Evolutionary conservation across 2,797 vertebrate genomes (phyloP).

Genomic region (Enteromius anoplus): DNA sequence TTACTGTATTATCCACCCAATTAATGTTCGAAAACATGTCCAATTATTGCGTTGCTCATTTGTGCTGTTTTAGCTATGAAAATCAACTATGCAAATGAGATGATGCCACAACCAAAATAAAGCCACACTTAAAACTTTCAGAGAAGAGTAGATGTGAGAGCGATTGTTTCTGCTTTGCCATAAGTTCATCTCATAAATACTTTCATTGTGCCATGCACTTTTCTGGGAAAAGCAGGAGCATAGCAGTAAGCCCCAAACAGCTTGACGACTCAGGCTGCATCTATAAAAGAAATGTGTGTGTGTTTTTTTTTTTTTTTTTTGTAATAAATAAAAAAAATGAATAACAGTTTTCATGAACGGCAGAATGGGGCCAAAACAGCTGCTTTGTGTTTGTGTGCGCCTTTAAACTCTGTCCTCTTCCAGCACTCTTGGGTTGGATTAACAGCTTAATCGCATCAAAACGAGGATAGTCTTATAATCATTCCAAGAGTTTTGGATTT

Average conservation of each 20-base stretch:
- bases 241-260: slow-evolving; percentile 4
- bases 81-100: background rate
- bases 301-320: background rate
- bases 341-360: slow-evolving; percentile 32
- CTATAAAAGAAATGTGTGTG: slow-evolving; percentile 19
- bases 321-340: slow-evolving; percentile 32
- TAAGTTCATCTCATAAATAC: slow-evolving; percentile 29
- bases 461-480: slow-evolving; percentile 13
- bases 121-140: background rate
- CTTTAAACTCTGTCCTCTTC: slow-evolving; percentile 38
- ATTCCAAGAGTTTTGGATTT: slow-evolving; percentile 23
- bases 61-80: background rate
- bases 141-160: background rate
- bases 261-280: slow-evolving; percentile 7
- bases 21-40: background rate
- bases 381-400: slow-evolving; percentile 34
- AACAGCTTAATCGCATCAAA: slow-evolving; percentile 38
- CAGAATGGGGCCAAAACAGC: slow-evolving; percentile 38
- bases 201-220: slow-evolving; percentile 13
- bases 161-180: background rate
- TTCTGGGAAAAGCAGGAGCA: background rate
- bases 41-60: background rate
- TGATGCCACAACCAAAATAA: background rate
- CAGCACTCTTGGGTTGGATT: slow-evolving; percentile 28
- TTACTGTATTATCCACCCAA: slow-evolving; percentile 14